phyloP scores from a whole-genome alignment of 2,797 vertebrate species.

The Cottoperca gobio region DNA sequence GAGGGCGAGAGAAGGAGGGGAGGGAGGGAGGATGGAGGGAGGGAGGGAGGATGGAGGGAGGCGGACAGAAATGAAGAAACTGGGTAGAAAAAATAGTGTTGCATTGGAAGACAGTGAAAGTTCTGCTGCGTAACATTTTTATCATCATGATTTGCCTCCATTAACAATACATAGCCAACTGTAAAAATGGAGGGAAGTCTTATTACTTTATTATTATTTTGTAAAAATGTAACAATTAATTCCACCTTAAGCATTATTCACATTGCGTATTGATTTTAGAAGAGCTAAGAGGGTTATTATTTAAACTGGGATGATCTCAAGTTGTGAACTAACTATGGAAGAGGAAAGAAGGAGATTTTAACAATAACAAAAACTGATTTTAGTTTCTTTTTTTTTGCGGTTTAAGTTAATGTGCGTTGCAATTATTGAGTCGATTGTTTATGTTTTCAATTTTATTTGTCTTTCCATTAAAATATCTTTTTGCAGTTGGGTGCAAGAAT shows the following conservation, averaged over 20 bases:
- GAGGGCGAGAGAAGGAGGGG: constrained; percentile 71
- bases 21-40: constrained; percentile 81
- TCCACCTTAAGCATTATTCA: not conserved
- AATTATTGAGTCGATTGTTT: not conserved
- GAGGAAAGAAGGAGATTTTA: not conserved
- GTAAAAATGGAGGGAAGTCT: not conserved
- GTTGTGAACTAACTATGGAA: not conserved
- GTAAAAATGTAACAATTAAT: not conserved
- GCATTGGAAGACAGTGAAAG: constrained; percentile 4
- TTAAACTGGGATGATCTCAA: not conserved
- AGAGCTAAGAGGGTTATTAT: not conserved
- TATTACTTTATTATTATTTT: constrained; percentile 9
- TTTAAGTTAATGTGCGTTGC: not conserved
- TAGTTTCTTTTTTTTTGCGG: not conserved
- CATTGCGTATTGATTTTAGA: constrained; percentile 1
- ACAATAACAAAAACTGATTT: not conserved
- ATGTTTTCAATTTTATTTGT: constrained; percentile 1
- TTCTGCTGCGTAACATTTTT: constrained; percentile 31
- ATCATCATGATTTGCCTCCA: constrained; percentile 10
- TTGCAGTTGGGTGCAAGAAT: constrained; percentile 19
- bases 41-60: constrained; percentile 67
- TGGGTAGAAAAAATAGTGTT: constrained; percentile 25
- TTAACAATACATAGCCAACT: constrained; percentile 1
- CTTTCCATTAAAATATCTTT: constrained; percentile 24
- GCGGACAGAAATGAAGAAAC: constrained; percentile 62